Evolutionary conservation across 1,140 invertebrate species (phyloP), one percentile per base, ranked within the genome.

Genomic region (Heliconius congener): DNA sequence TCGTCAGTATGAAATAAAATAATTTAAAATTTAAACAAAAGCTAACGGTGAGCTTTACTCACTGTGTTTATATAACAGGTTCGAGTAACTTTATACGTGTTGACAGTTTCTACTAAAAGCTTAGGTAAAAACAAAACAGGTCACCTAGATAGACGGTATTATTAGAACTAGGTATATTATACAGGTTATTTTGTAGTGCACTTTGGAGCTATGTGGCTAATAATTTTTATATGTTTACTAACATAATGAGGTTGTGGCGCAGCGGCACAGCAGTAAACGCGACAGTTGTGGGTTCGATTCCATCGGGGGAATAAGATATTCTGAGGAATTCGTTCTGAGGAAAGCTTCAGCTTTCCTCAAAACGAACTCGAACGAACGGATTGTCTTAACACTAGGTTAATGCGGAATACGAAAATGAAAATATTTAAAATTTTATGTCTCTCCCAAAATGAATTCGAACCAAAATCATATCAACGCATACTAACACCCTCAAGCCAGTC

Each of bases 41-140:
- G n/a, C 27, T 52, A 52, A 66, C 27, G 4, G 27, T 13, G 8
- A 30, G 23, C 11, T 66, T 30, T 23, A 23, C 27, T 66, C 13
- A 30, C 27, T 66, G 11, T 30, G 27, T 66, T 66, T 66, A 66
- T 16, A 16, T 66, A 66, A 30, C 60, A 13, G 60, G 60, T 66
- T 27, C 60, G 23, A 66, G 60, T 66, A 66, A 66, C 60, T 27
- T 66, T 66, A 66, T 66, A 66, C 60, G 27, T 66, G 60, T 66
- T 66, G 4, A 66, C 60, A 66, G 60, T 66, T 66, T 30, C 60
- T 30, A 66, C 60, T 66, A 66, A 66, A 66, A 66, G 60, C 60
- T 66, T n/a, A 30, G 60, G 60, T 66, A 66, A 66, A 66, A 66
- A 30, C 60, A 27, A 66, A 66, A 66, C 23, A 66, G 60, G 60